Evolutionary conservation across 2,888 invertebrate genomes (phyloP), one percentile per base, ranked within the genome.

Genomic region (Miltochrista miniata): DNA sequence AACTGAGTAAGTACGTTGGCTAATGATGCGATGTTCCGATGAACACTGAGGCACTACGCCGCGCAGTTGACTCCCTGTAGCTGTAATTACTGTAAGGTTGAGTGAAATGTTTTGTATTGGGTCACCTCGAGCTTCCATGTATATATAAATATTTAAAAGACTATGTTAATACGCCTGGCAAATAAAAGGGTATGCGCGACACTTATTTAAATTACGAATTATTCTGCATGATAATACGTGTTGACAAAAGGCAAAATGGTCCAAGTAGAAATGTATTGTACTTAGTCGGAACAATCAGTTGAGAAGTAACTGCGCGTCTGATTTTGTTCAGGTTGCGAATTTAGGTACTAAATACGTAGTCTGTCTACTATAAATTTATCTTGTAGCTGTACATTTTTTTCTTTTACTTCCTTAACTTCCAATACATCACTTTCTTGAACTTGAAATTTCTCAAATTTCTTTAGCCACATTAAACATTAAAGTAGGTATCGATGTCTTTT

Each of bases 91-190:
- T n/a, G 72, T 24, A 24, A 72, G 84, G 84, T 85, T 85, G 80
- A 70, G 72, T 70, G 76, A 76, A 83, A 80, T 76, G 80, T 65
- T n/a, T 72, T 76, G 76, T 70, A 76, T 71, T 79, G 70, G 85
- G 83, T 83, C 87, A 79, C 70, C 63, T 70, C 64, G 72, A 70
- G 72, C 76, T 77, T 72, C 64, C 70, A 71, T 79, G 73, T 73
- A 77, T 79, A 74, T 73, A 77, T 77, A 82, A 79, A 83, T 78
- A 84, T 82, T 82, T 79, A 79, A 83, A 87, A 87, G 78, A 81
- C 81, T 89, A 90, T 90, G 89, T 73, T 80, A 90, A 89, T 85
- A 72, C 64, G 56, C 62, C 72, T 71, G 70, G 79, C 82, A 75
- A 85, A 83, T 83, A 79, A 78, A 79, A 74, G 70, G 73, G 76